A percentile compares a stretch with the other conserved stretches of the same genome.
Evolutionary conservation across 2,113 vertebrate genomes (phyloP).

Genomic region (Cathartes aura): DNA sequence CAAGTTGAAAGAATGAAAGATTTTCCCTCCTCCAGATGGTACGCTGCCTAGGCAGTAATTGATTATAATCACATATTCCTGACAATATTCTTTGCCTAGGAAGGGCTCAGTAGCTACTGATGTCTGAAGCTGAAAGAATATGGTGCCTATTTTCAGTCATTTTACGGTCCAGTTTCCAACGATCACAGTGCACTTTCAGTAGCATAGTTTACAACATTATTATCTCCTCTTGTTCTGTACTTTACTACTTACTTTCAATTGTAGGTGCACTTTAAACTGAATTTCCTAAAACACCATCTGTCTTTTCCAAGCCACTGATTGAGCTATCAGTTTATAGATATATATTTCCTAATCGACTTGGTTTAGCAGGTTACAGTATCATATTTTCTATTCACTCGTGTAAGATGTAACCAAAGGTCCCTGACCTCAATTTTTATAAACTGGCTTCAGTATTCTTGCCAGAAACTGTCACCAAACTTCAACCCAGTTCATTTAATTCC

Average conservation of each 20-base stretch:
- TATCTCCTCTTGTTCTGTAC: not conserved
- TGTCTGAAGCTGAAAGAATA: not conserved
- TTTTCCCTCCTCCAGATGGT: not conserved
- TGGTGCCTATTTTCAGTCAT: not conserved
- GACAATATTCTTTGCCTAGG: not conserved
- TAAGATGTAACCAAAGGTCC: constrained; percentile 12
- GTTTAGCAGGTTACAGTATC: not conserved
- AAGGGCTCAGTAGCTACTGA: not conserved
- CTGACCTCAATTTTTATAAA: constrained; percentile 53
- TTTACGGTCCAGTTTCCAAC: constrained; percentile 15
- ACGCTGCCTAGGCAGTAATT: not conserved
- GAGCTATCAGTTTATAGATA: not conserved
- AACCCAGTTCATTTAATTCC: not conserved
- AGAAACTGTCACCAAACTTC: constrained; percentile 4
- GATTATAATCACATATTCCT: constrained; percentile 4
- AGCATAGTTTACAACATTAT: not conserved
- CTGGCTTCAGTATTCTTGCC: not conserved
- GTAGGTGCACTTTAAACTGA: not conserved
- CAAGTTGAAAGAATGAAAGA: not conserved
- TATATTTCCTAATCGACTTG: not conserved
- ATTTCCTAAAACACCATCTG: not conserved
- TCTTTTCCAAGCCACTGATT: not conserved
- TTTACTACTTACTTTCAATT: constrained; percentile 8
- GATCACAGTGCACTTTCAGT: not conserved
- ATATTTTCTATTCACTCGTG: not conserved